Evolutionary conservation across 2,113 vertebrate species (phyloP).

Genomic region (Oreochromis niloticus): DNA sequence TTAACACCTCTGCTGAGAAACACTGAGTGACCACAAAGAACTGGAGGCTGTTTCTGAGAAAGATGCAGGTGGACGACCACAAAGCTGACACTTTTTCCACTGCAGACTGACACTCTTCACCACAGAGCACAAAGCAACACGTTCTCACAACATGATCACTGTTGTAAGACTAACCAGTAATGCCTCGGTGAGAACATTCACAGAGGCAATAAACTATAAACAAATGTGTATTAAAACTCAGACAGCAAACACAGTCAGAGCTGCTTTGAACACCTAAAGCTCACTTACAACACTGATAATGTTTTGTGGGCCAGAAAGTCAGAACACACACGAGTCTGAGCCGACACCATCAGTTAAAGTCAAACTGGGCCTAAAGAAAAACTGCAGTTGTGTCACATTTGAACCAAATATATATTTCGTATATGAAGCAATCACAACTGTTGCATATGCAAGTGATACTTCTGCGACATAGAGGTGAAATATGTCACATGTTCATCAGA

Average conservation of each 20-base stretch:
- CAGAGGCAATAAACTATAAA: too few relatives aligned
- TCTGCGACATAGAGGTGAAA: rapidly evolving
- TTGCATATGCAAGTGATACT: rapidly evolving
- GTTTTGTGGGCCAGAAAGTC: too few relatives aligned
- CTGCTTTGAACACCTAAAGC: too few relatives aligned
- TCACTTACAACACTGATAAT: too few relatives aligned
- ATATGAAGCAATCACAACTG: neutral
- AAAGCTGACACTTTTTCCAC: too few relatives aligned
- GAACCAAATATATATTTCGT: neutral
- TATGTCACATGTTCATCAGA: neutral
- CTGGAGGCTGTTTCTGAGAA: too few relatives aligned
- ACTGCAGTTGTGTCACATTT: neutral
- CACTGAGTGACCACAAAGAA: neutral
- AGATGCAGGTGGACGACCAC: too few relatives aligned
- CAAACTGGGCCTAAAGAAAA: neutral
- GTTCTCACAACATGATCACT: neutral
- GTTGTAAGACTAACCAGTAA: neutral
- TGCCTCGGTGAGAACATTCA: rapidly evolving
- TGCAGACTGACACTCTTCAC: too few relatives aligned
- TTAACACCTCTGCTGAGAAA: neutral
- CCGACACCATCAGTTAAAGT: neutral
- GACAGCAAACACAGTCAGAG: too few relatives aligned
- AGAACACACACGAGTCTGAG: too few relatives aligned
- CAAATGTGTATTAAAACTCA: rapidly evolving
- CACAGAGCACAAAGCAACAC: rapidly evolving